Evolutionary conservation across 2,888 invertebrate species (phyloP).

Genomic region (Ochlodes sylvanus): DNA sequence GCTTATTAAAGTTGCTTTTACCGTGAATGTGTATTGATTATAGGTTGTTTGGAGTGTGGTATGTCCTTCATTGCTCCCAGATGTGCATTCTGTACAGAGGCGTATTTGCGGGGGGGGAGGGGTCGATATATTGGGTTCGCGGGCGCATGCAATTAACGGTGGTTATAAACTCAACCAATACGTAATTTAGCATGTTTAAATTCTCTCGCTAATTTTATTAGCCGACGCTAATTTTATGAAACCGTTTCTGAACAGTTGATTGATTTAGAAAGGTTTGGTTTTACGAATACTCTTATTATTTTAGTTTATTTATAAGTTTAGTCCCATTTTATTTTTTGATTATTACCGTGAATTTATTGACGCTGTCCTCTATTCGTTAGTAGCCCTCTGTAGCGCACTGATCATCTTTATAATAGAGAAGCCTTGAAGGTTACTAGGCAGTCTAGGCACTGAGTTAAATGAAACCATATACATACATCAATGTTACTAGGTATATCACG

Average conservation of each 20-base stretch:
- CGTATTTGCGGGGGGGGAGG: constrained; percentile 62
- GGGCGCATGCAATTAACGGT: constrained; percentile 72
- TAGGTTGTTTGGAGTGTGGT: constrained; percentile 51
- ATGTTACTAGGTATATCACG: no score
- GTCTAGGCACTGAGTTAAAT: no score
- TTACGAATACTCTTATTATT: not conserved
- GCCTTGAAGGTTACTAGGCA: no score
- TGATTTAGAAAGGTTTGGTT: not conserved
- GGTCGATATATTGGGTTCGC: constrained; percentile 66
- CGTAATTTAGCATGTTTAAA: constrained; percentile 37
- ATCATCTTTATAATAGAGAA: no score
- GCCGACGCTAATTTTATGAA: not conserved
- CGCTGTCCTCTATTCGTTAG: no score
- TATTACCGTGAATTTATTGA: no score
- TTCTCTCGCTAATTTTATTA: constrained; percentile 11
- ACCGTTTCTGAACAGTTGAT: not conserved
- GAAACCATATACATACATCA: no score
- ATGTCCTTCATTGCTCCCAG: constrained; percentile 76
- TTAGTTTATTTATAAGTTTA: not conserved
- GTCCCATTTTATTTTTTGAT: no score
- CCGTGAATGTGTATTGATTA: constrained; percentile 22
- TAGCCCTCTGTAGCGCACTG: no score
- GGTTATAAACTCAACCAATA: constrained; percentile 53
- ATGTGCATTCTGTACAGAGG: constrained; percentile 79
- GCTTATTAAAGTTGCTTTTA: constrained; percentile 42